Evolutionary conservation across 2,113 vertebrate genomes (phyloP).

Genomic region (Pitta sordida): DNA sequence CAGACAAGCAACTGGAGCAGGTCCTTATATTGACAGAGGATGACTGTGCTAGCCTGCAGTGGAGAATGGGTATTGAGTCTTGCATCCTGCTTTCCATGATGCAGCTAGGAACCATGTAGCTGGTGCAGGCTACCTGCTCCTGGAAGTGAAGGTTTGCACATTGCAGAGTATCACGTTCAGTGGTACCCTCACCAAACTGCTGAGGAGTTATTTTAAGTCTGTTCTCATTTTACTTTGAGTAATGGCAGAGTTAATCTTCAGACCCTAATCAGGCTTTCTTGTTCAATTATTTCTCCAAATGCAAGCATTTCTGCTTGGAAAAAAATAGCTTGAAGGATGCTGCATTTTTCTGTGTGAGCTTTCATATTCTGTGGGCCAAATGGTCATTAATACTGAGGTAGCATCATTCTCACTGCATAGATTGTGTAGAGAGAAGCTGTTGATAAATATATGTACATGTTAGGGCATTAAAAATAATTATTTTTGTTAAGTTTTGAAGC

Average conservation of each 20-base stretch:
- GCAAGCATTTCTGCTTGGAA: background rate
- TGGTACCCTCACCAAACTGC: background rate
- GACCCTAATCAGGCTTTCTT: background rate
- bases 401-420: background rate
- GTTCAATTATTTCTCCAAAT: background rate
- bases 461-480: background rate
- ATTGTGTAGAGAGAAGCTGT: background rate
- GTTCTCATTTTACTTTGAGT: background rate
- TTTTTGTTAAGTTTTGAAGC: background rate
- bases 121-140: fast-evolving
- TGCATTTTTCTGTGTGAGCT: background rate
- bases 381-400: background rate
- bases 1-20: background rate
- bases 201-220: background rate
- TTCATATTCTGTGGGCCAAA: background rate
- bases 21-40: background rate
- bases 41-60: background rate
- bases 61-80: background rate
- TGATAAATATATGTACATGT: background rate
- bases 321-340: background rate
- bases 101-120: background rate
- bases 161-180: too few relatives aligned
- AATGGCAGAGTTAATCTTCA: background rate
- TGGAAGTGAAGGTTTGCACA: fast-evolving
- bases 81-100: background rate